A percentile compares a stretch with the other conserved stretches of the same genome.
Evolutionary conservation across 1,140 invertebrate species (phyloP).

Genomic region (Drosophila seguyi): DNA sequence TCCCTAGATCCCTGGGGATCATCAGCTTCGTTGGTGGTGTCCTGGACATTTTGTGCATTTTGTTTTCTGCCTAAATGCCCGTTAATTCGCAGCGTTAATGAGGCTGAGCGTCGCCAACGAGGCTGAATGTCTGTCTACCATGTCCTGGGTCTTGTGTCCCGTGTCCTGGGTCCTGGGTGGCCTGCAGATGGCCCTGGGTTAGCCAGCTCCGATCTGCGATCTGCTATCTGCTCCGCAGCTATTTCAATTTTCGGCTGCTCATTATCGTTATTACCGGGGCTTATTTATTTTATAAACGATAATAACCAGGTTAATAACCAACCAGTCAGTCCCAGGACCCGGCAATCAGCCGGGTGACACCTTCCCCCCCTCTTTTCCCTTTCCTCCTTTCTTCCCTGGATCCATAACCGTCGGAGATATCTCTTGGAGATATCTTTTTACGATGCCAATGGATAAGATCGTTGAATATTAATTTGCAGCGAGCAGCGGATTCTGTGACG

Average conservation of each 20-base stretch:
- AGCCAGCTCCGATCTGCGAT: background rate
- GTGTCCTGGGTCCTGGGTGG: conserved; percentile 30
- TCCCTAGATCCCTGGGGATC: background rate
- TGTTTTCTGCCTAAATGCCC: conserved; percentile 66
- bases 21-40: conserved; percentile 37
- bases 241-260: conserved; percentile 45
- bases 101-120: conserved; percentile 51
- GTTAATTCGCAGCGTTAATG: conserved; percentile 76
- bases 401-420: conserved; percentile 11
- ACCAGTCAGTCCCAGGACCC: background rate
- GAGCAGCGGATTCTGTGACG: background rate
- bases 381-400: too few relatives aligned
- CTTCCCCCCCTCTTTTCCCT: background rate
- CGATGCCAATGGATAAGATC: conserved; percentile 1
- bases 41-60: conserved; percentile 34
- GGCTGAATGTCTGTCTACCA: conserved; percentile 5
- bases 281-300: conserved; percentile 44
- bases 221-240: background rate
- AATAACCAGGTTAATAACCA: conserved; percentile 29
- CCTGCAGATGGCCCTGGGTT: conserved; percentile 32
- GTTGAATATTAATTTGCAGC: background rate
- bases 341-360: conserved; percentile 30
- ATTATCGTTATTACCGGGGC: conserved; percentile 36
- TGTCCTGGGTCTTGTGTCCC: conserved; percentile 19
- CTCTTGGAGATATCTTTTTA: conserved; percentile 6